phyloP scores from a whole-genome alignment of 53 echinoderm and acorn worm species.

The Glandiceps talaboti region DNA sequence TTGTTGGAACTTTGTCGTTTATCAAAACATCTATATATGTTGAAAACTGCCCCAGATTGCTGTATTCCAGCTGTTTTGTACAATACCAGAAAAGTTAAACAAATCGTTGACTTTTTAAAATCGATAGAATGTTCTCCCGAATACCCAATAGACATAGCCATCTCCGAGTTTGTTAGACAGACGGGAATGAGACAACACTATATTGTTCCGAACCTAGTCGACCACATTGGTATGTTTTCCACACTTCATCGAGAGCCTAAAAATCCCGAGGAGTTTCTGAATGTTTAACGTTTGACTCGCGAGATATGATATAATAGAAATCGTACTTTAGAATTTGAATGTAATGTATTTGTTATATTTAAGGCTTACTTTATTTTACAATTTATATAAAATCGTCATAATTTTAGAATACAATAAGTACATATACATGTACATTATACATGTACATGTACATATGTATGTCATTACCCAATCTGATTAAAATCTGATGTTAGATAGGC shows the following conservation, averaged over 20 bases:
- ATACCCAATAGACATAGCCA: constrained; percentile 27
- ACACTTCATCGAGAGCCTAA: constrained; percentile 20
- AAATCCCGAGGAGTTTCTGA: constrained; percentile 16
- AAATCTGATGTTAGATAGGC: no score
- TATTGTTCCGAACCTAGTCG: constrained; percentile 35
- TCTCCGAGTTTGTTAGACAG: constrained; percentile 8
- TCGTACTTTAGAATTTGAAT: no score
- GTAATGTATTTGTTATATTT: no score
- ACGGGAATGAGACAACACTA: constrained; percentile 17
- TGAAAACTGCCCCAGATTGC: constrained; percentile 22
- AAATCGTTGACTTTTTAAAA: constrained; percentile 4
- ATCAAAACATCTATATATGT: constrained; percentile 7
- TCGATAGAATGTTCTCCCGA: constrained; percentile 9
- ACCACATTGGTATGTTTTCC: constrained; percentile 36
- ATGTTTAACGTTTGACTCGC: no score
- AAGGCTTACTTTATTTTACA: no score
- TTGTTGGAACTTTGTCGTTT: constrained; percentile 7
- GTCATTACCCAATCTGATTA: no score
- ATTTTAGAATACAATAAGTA: no score
- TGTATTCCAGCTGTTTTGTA: constrained; percentile 38
- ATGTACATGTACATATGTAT: no score
- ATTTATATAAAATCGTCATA: no score
- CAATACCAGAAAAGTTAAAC: constrained; percentile 1
- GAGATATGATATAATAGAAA: no score
- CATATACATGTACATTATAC: no score